Evolutionary conservation across 2,113 vertebrate species (phyloP).

Genomic region (Bos javanicus): DNA sequence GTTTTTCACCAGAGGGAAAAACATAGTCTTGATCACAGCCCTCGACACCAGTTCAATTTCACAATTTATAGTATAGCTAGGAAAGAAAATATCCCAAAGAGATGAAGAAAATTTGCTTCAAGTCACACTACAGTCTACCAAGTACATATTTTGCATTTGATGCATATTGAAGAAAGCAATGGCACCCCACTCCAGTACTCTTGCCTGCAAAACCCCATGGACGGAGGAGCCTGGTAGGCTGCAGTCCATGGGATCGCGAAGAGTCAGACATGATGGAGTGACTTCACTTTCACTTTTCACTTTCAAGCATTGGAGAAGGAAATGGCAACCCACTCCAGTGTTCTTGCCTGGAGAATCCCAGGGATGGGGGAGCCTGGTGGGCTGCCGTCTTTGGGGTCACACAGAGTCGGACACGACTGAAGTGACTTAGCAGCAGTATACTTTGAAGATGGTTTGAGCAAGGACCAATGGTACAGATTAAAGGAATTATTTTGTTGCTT

Average conservation of each 20-base stretch:
- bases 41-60: not conserved
- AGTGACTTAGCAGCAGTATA: not conserved
- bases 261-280: fast-evolving
- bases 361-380: too few species aligned
- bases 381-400: fast-evolving
- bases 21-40: not conserved
- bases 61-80: not conserved
- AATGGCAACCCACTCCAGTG: too few species aligned
- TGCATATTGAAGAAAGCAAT: not conserved
- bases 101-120: not conserved
- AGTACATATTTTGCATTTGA: not conserved
- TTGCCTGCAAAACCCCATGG: too few species aligned
- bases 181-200: too few species aligned
- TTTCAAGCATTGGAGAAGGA: too few species aligned
- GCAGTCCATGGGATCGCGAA: too few species aligned
- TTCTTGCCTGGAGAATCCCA: too few species aligned
- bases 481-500: not conserved
- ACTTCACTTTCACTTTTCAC: too few species aligned
- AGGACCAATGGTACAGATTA: not conserved
- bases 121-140: not conserved
- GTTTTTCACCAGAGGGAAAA: not conserved
- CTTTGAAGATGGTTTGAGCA: not conserved
- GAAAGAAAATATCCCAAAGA: not conserved
- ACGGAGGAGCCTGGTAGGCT: too few species aligned
- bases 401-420: too few species aligned